Percentiles rank a stretch among this genome's conserved stretches.
These are phyloP conservation scores for Pyrocephalus nanus DNA, from an alignment of 2,797 vertebrate species.

Conservation along the genomic window DNA sequence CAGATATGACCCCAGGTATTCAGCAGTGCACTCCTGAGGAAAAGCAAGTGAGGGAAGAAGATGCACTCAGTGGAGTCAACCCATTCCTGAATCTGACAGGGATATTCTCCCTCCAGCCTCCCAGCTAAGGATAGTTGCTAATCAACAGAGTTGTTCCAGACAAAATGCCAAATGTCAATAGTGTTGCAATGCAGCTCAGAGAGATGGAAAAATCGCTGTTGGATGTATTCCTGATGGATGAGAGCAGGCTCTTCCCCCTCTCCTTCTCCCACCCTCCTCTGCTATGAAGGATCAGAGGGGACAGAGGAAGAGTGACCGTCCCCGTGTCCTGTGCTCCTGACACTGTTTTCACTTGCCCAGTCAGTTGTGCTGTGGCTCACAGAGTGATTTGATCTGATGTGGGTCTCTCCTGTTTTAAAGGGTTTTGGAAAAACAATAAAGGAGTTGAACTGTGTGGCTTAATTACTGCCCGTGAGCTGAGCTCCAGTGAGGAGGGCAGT, in stretches of 20 bases:
- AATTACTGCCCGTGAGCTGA: not conserved
- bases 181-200: not conserved
- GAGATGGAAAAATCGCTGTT: constrained; percentile 8
- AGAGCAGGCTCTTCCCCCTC: not conserved
- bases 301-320: not conserved
- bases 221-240: constrained; percentile 30
- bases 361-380: not conserved
- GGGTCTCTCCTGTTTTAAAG: not conserved
- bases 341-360: not conserved
- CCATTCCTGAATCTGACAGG: not conserved
- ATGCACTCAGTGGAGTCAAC: not conserved
- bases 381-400: not conserved
- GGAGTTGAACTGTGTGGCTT: not conserved
- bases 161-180: constrained; percentile 66
- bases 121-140: constrained; percentile 16
- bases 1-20: not conserved
- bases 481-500: not conserved
- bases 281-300: not conserved
- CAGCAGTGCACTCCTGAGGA: not conserved
- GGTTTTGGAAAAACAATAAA: not conserved
- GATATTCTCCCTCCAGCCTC: constrained; percentile 17
- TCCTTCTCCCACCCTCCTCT: not conserved
- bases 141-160: constrained; percentile 46
- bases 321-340: not conserved
- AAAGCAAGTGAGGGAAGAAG: not conserved